A percentile compares a stretch with the other conserved stretches of the same genome.
Conservation (phyloP, 2,113 vertebrate genomes). For the Cromileptes altivelis region DNA sequence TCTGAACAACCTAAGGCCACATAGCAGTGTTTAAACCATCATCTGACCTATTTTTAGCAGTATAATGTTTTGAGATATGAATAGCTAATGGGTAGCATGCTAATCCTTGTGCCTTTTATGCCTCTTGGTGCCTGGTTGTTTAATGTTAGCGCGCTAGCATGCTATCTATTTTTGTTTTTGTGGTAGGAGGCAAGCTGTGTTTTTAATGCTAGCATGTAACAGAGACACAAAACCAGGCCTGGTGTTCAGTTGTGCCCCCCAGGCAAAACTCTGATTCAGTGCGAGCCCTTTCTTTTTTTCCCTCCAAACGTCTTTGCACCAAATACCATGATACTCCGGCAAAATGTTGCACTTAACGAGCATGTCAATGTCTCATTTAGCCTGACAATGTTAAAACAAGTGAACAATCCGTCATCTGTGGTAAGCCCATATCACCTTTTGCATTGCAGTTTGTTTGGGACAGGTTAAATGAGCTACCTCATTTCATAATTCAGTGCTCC, state of each 20-base stretch:
- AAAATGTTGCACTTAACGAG: conserved; percentile 25
- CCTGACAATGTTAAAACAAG: conserved; percentile 25
- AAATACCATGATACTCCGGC: conserved; percentile 29
- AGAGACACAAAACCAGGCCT: conserved; percentile 54
- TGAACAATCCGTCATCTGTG: conserved; percentile 3
- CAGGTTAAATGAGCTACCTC: conserved; percentile 44
- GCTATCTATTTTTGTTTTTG: conserved; percentile 57
- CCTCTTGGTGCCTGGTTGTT: conserved; percentile 39
- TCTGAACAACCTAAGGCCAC: conserved; percentile 51
- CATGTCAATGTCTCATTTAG: conserved; percentile 27
- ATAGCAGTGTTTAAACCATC: conserved; percentile 35
- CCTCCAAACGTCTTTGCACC: conserved; percentile 56
- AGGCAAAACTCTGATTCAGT: conserved; percentile 68
- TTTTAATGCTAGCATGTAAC: conserved; percentile 64
- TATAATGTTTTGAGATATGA: conserved; percentile 40
- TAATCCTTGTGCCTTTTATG: conserved; percentile 38
- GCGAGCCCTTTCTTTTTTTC: conserved; percentile 45
- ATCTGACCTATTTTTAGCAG: conserved; percentile 62
- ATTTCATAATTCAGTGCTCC: conserved; percentile 56
- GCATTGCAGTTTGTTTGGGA: conserved; percentile 7
- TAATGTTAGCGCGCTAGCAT: conserved; percentile 49
- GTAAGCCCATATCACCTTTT: conserved; percentile 10
- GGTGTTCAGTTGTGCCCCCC: conserved; percentile 58
- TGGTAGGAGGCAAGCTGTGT: conserved; percentile 52
- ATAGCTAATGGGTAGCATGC: conserved; percentile 46